Evolutionary conservation across 2,888 invertebrate genomes (phyloP).

Genomic region (Diaprepes abbreviatus): DNA sequence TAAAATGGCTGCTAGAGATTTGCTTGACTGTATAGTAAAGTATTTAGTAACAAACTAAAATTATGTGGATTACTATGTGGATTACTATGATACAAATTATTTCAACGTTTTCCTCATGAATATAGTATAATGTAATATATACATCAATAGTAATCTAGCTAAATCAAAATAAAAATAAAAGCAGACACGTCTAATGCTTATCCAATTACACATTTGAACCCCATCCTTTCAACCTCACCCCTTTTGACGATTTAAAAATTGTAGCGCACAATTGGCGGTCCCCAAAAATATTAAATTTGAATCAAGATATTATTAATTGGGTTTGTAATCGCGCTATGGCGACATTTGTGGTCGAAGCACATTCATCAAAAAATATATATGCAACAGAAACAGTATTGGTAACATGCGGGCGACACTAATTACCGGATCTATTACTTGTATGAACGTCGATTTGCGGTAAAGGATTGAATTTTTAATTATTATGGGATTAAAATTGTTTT

Average conservation of each 20-base stretch:
- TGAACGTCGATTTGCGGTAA: conserved; percentile 28
- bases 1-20: no score
- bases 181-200: no score
- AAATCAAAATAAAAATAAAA: no score
- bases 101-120: no score
- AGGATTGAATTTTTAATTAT: conserved; percentile 40
- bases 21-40: no score
- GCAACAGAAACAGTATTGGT: conserved; percentile 29
- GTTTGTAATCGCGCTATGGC: conserved; percentile 42
- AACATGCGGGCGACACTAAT: conserved; percentile 44
- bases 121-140: no score
- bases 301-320: conserved; percentile 50
- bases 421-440: conserved; percentile 38
- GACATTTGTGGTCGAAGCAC: conserved; percentile 44
- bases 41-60: no score
- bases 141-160: no score
- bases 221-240: conserved; percentile 1
- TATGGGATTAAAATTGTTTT: conserved; percentile 34
- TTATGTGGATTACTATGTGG: no score
- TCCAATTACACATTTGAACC: no score
- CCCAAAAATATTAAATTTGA: conserved; percentile 47
- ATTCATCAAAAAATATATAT: conserved; percentile 46
- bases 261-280: conserved; percentile 26
- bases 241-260: conserved; percentile 40
- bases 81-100: no score